Evolutionary conservation across 2,888 invertebrate genomes (phyloP).

Genomic region (Amorpha juglandis): DNA sequence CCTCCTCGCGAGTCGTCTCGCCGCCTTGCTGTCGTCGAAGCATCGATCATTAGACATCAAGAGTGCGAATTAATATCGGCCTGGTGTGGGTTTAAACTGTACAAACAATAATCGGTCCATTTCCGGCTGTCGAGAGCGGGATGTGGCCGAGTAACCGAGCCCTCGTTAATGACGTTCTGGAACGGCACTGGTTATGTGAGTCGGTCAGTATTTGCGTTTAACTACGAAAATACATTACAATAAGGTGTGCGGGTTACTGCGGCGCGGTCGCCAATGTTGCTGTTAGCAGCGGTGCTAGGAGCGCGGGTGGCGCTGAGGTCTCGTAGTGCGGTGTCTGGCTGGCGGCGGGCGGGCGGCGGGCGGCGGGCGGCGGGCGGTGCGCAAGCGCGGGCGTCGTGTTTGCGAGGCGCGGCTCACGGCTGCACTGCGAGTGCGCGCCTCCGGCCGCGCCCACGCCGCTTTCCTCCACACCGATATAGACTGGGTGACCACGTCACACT

Average conservation of each 20-base stretch:
- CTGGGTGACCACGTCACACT: not conserved
- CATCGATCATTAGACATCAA: not conserved
- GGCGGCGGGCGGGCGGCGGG: not conserved
- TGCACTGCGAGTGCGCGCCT: constrained; percentile 20
- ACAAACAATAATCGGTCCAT: not conserved
- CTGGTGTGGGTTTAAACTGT: not conserved
- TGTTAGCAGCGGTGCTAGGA: not conserved
- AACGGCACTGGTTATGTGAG: not conserved
- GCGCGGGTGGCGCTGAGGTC: not conserved
- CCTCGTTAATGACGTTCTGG: not conserved
- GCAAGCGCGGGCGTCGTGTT: constrained; percentile 6
- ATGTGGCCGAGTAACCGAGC: not conserved
- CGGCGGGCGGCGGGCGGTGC: not conserved
- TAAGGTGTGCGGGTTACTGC: not conserved
- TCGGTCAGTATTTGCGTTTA: not conserved
- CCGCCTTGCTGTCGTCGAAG: not conserved
- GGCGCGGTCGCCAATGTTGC: no score
- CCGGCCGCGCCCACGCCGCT: not conserved
- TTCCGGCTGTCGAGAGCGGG: not conserved
- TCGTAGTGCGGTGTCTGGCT: not conserved
- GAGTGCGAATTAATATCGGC: not conserved
- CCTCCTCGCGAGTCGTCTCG: not conserved
- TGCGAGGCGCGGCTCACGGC: constrained; percentile 18
- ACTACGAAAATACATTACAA: not conserved
- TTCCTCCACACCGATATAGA: constrained; percentile 12